Evolutionary conservation across 2,888 invertebrate genomes (phyloP).

Genomic region (Patella pellucida): DNA sequence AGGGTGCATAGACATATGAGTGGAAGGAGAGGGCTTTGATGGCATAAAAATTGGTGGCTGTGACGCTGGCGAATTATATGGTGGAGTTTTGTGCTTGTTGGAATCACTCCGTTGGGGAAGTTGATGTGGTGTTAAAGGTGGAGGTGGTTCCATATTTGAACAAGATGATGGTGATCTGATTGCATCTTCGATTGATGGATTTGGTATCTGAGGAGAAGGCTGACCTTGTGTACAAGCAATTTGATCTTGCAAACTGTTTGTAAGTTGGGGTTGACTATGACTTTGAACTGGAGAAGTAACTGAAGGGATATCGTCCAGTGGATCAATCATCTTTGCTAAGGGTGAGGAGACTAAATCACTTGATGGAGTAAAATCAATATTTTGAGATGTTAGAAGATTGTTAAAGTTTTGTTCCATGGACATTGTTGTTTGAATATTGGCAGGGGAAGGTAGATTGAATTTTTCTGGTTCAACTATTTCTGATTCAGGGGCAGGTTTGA

Average conservation of each 20-base stretch:
- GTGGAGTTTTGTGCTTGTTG: constrained; percentile 27
- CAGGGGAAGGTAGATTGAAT: constrained; percentile 13
- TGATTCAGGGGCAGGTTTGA: constrained; percentile 15
- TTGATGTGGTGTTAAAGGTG: constrained; percentile 15
- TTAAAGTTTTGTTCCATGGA: constrained; percentile 1
- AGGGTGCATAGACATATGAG: constrained; percentile 12
- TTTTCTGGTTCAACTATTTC: constrained; percentile 18
- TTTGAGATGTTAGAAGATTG: background rate
- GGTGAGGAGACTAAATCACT: background rate
- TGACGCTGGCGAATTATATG: constrained; percentile 5
- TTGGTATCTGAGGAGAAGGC: background rate
- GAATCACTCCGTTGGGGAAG: constrained; percentile 23
- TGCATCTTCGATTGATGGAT: background rate
- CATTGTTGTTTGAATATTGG: background rate
- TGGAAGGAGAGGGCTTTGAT: constrained; percentile 10
- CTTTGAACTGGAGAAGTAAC: background rate
- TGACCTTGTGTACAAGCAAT: background rate
- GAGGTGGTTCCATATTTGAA: background rate
- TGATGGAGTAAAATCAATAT: background rate
- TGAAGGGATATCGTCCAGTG: background rate
- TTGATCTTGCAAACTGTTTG: background rate
- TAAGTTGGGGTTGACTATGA: background rate
- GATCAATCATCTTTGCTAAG: background rate
- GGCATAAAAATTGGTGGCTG: constrained; percentile 1
- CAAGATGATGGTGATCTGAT: background rate